Base-by-base conservation (phyloP, 2,113 vertebrate genomes). In the Carassius carassius region DNA sequence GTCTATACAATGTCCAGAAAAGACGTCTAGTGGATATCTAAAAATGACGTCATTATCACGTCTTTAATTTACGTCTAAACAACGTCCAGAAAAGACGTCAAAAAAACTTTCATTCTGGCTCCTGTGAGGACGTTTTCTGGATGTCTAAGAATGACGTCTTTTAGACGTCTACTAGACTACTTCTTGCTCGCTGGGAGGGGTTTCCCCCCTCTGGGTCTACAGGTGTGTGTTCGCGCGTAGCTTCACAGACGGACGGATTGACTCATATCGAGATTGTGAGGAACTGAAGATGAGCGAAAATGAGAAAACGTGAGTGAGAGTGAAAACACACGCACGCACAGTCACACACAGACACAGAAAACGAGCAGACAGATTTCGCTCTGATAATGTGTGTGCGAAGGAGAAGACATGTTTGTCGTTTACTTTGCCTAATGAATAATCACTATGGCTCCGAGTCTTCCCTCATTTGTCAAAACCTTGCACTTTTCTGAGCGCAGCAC, bases 201-300 rank as follows among this genome's bases (percentile, higher is more conserved):
- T 84, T 88, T 35, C 63, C 86, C 87, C 67, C 7, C 32, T 16
- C 11, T 47, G 0, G 51, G 51, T 5, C 5, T 19, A 70, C 44
- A 75, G 78, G 65, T 47, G 54, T 70, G 74, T 47, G 47, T 83
- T 47, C 51, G 51, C 47, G 47, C 3, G 8, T 19, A 16, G 49
- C 49, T 17, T 35, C 47, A 58, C 41, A 69, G 65, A 14, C 1
- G 2, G 47, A 63, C 17, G 1, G 63, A 32, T 13, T 41, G 67
- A 86, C 76, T 86, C 86, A 86, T 77, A 54, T 56, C 84, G 54
- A 49, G 82, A 85, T 60, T 70, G 79, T 63, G 49, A 47, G 70
- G 47, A 83, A 51, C 23, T 65, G 76, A 25, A 5, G 29, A 70
- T 87, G 88, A 89, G 88, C 65, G 67, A 87, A 54, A 86, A 17